These are phyloP conservation scores for Alaudala cheleensis DNA, from an alignment of 2,113 vertebrate species.

Conservation along the genomic window DNA sequence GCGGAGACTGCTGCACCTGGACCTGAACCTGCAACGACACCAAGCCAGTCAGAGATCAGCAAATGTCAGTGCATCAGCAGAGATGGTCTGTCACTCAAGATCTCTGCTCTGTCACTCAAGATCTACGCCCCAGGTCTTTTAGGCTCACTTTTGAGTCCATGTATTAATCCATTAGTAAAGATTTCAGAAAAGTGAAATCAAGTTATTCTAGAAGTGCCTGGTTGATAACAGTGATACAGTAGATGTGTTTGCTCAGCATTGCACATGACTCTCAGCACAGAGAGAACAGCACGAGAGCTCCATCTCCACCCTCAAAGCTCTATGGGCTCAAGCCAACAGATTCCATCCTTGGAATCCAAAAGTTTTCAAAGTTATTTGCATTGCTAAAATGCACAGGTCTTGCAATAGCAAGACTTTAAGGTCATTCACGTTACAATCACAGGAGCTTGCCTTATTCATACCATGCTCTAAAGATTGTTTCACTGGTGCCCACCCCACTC, in stretches of 20 bases:
- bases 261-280: neutral
- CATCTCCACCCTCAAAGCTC: neutral
- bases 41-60: slow-evolving; percentile 34
- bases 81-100: fast-evolving
- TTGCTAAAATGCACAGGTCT: neutral
- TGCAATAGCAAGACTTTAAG: neutral
- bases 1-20: slow-evolving; percentile 83
- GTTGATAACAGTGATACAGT: fast-evolving
- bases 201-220: neutral
- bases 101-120: too few species aligned
- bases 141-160: neutral
- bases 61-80: fast-evolving
- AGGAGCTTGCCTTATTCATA: neutral
- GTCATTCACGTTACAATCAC: neutral
- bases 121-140: neutral
- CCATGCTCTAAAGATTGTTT: neutral
- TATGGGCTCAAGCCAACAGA: neutral
- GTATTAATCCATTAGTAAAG: neutral
- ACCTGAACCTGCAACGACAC: slow-evolving; percentile 79
- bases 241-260: neutral
- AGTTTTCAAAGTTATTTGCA: neutral
- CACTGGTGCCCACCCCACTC: neutral
- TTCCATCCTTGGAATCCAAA: neutral
- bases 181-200: neutral
- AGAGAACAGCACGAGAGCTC: neutral